Evolutionary conservation across 1,140 invertebrate genomes (phyloP).

Genomic region (Drosophila grimshawi): DNA sequence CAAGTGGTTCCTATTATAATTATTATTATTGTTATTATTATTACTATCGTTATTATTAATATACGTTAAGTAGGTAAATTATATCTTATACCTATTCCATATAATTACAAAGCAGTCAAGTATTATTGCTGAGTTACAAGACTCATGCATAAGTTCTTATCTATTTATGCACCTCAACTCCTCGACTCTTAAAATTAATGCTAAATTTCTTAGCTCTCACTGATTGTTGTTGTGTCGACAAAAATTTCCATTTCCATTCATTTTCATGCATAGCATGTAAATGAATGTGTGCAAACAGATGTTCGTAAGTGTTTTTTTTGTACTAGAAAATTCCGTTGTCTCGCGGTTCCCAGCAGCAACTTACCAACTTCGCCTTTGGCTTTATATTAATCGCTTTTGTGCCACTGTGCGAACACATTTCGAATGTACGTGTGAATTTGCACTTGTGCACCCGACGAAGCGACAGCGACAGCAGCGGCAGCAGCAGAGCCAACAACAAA

Average conservation of each 20-base stretch:
- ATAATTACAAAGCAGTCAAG: not conserved
- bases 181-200: slow-evolving; percentile 2
- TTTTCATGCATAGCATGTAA: slow-evolving; percentile 38
- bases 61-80: too few species aligned
- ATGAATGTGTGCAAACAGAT: slow-evolving; percentile 19
- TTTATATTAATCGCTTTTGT: slow-evolving; percentile 34
- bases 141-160: not conserved
- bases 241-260: slow-evolving; percentile 44
- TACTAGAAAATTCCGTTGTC: slow-evolving; percentile 35
- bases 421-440: slow-evolving; percentile 81
- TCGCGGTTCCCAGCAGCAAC: slow-evolving; percentile 17
- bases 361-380: slow-evolving; percentile 32
- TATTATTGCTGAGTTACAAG: not conserved
- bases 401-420: slow-evolving; percentile 73
- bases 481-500: slow-evolving; percentile 40
- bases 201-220: slow-evolving; percentile 16
- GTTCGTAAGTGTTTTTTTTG: slow-evolving; percentile 13
- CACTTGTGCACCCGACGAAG: slow-evolving; percentile 75
- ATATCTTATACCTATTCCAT: not conserved
- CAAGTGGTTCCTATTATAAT: not conserved
- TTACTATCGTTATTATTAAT: too few species aligned
- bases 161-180: not conserved
- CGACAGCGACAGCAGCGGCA: slow-evolving; percentile 30
- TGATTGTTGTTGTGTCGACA: slow-evolving; percentile 29
- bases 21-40: too few species aligned